Evolutionary conservation across 2,797 vertebrate genomes (phyloP), one percentile per base, ranked within the genome.

Genomic region (Pagetopsis macropterus): DNA sequence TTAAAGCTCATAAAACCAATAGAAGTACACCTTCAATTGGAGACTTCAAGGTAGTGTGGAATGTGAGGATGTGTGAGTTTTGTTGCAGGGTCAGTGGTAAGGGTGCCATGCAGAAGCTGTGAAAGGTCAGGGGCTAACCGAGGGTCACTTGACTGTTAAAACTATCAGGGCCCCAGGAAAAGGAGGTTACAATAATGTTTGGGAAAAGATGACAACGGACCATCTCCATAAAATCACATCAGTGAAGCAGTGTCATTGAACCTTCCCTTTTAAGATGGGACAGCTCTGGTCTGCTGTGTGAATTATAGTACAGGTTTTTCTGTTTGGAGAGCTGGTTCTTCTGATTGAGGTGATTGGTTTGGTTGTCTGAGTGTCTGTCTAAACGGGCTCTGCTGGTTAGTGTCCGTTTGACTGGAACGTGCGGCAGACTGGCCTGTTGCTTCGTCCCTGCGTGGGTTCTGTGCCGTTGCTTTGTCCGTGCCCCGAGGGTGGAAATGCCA

Each of bases 111-210:
- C 82, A 70, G 84, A 83, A 70, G 82, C 83, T 90, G 88, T 90
- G 86, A 82, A 88, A 90, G 93, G 96, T 96, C 96, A 97, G 93
- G 96, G 96, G 96, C 95, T 94, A 96, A 95, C 93, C 93, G 85
- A 87, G 94, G 96, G 95, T 97, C 96, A 96, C 65, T 85, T 78
- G 92, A 93, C 92, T 94, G 92, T 91, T 92, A 90, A 92, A 94
- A 92, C 89, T 84, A 92, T 92, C 90, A 90, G 91, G 83, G 6
- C 83, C 84, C 84, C 85, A 84, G 89, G 88, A 91, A 88, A 80
- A 78, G 55, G 82, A 89, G 93, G 94, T 95, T 95, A 94, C 82
- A 56, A 94, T 92, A 94, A 95, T 94, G 91, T 95, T 94, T 93
- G 82, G 85, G 69, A 81, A 81, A 85, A 87, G 72, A 72, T 87